Base-by-base conservation (phyloP, 1,140 invertebrate species). In the Globodera rostochiensis region DNA sequence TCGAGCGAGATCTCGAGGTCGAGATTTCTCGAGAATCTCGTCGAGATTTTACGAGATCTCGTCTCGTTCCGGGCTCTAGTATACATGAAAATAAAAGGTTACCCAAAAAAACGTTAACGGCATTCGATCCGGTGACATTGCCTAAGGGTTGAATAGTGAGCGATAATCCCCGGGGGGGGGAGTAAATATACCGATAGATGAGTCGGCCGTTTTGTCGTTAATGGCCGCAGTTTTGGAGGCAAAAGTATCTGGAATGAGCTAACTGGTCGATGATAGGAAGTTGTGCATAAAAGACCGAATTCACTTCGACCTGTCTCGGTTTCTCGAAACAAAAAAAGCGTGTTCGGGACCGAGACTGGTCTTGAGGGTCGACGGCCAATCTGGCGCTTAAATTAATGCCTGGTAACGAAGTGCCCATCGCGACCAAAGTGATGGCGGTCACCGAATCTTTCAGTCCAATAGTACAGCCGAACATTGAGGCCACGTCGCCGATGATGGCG, bases 211-310 rank as follows among this genome's bases (percentile, higher is more conserved):
- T 90, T 95, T 94, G 90, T 99, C 97, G 90, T 97, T 95, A 80
- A 96, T 94, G 47, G 97, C 97, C 70, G 97, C 96, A 77, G 98
- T 95, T 92, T 98, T 98, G 89, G 96, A 98, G 75, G 97, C 97
- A 91, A 99, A 99, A 77, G 96, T 98, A 91, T 99, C 84, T 82
- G 53, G 50, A 80, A 73, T 15, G 36, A 46, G 15, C 11, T 45
- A 6, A 73, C 47, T 36, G 64, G 46, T 45, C 3, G 13, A 47
- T 79, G 25, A 9, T 71, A 53, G 45, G 73, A 47, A 36, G 7
- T 9, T 69, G 36, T 13, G 8, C 13, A 53, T 53, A 13, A 53
- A 53, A 9, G 50, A 13, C 50, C 8, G 8, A 53, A 53, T 25
- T 25, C 25, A 25, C 25, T 25, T 25, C 25, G 25, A 25, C 25